Evolutionary conservation across 2,797 vertebrate genomes (phyloP).

Genomic region (Danio aesculapii): DNA sequence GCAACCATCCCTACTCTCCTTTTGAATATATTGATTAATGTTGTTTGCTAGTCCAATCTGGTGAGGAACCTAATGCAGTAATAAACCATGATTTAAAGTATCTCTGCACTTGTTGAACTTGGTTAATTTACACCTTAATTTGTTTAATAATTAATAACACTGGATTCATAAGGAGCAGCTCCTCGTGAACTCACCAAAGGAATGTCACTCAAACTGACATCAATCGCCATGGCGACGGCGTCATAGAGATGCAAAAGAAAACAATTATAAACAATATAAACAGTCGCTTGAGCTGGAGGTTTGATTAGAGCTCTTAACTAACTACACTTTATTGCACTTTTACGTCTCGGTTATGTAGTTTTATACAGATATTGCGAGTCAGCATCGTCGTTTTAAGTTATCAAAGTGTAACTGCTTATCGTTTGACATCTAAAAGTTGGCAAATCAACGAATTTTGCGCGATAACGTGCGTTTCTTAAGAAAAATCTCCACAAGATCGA

Average conservation of each 20-base stretch:
- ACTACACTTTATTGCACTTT: slow-evolving; percentile 1
- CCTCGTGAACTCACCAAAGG: neutral
- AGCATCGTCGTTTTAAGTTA: neutral
- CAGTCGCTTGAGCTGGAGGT: slow-evolving; percentile 54
- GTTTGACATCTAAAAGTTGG: neutral
- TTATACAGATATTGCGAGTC: neutral
- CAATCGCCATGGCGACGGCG: slow-evolving; percentile 71
- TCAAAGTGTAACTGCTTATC: neutral
- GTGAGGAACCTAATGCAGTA: neutral
- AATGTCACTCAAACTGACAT: slow-evolving; percentile 39
- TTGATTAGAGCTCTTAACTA: neutral
- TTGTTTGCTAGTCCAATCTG: neutral
- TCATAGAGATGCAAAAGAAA: slow-evolving; percentile 71
- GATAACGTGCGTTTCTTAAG: neutral
- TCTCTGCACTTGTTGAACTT: neutral
- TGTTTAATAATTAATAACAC: slow-evolving; percentile 16
- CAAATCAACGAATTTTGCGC: neutral
- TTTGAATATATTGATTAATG: neutral
- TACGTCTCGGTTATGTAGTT: neutral
- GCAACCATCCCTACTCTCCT: no score
- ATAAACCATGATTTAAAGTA: neutral
- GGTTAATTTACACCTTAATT: neutral
- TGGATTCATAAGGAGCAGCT: neutral
- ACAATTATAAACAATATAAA: slow-evolving; percentile 65
- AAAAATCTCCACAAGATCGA: neutral